Percentiles rank a stretch among this genome's conserved stretches.
These are phyloP conservation scores for Festucalex cinctus DNA, from an alignment of 2,113 vertebrate genomes.

Conservation along the genomic window DNA sequence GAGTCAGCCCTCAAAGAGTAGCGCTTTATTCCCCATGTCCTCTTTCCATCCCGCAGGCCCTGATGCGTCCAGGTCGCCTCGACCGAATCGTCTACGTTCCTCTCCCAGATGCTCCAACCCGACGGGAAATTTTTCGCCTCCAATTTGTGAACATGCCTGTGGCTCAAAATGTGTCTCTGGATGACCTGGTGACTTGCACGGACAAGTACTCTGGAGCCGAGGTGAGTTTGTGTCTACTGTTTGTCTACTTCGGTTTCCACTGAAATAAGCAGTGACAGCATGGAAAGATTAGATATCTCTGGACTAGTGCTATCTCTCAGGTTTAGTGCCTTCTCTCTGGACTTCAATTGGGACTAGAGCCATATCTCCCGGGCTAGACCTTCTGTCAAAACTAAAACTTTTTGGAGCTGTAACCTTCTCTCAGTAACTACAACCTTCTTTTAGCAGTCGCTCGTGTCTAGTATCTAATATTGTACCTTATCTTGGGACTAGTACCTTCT, in stretches of 20 bases:
- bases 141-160: constrained; percentile 84
- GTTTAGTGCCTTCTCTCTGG: too few species aligned
- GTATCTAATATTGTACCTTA: too few species aligned
- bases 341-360: too few species aligned
- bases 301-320: too few species aligned
- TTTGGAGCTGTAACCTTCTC: too few species aligned
- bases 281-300: too few species aligned
- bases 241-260: neutral
- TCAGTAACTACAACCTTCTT: too few species aligned
- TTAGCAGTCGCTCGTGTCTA: too few species aligned
- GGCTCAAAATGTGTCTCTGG: constrained; percentile 72
- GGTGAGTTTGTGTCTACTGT: too few species aligned
- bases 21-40: neutral
- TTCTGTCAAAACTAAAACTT: too few species aligned
- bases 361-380: too few species aligned
- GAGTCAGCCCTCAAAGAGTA: neutral
- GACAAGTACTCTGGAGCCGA: constrained; percentile 91
- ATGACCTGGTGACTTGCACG: constrained; percentile 76
- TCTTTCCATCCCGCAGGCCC: constrained; percentile 72
- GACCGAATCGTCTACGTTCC: constrained; percentile 93
- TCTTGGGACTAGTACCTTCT: too few species aligned
- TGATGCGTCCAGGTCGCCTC: constrained; percentile 94
- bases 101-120: constrained; percentile 83
- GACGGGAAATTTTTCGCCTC: constrained; percentile 84
- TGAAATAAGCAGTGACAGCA: neutral